phyloP scores from a whole-genome alignment of 2,113 vertebrate species.

The Danionella cerebrum region DNA sequence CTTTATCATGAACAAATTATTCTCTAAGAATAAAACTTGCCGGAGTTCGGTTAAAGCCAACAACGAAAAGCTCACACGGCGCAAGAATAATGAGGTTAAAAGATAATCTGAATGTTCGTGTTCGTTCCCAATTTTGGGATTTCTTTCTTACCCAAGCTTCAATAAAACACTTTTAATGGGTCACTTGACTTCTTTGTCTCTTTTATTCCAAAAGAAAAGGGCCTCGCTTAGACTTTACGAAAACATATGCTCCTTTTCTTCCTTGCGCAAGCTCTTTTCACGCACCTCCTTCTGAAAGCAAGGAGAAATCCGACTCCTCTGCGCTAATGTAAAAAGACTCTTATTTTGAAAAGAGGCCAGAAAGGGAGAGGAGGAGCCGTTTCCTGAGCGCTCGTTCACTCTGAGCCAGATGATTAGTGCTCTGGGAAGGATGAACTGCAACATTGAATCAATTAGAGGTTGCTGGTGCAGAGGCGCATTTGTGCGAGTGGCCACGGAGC shows the following conservation, averaged over 20 bases:
- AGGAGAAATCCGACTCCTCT: slow-evolving; percentile 44
- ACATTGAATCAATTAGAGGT: slow-evolving; percentile 91
- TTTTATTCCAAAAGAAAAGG: slow-evolving; percentile 27
- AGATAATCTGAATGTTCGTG: not conserved
- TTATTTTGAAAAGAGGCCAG: slow-evolving; percentile 76
- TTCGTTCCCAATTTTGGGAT: not conserved
- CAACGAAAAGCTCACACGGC: no score
- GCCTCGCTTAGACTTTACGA: slow-evolving; percentile 13
- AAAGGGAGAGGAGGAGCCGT: slow-evolving; percentile 61
- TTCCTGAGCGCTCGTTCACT: slow-evolving; percentile 97
- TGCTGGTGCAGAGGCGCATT: slow-evolving; percentile 72
- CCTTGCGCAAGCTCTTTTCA: not conserved
- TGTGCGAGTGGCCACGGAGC: slow-evolving; percentile 62
- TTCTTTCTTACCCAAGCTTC: not conserved
- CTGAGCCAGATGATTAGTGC: slow-evolving; percentile 85
- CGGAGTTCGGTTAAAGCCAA: no score
- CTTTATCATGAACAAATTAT: not conserved
- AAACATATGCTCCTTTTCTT: slow-evolving; percentile 54
- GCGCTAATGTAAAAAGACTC: slow-evolving; percentile 52
- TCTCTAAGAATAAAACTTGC: no score
- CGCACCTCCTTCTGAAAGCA: slow-evolving; percentile 30
- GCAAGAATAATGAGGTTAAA: not conserved
- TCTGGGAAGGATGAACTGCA: slow-evolving; percentile 83
- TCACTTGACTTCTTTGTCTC: slow-evolving; percentile 7
- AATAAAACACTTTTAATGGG: slow-evolving; percentile 4